Evolutionary conservation across 2,888 invertebrate species (phyloP), one percentile per base, ranked within the genome.

Genomic region (Lasioglossum leucozonium): DNA sequence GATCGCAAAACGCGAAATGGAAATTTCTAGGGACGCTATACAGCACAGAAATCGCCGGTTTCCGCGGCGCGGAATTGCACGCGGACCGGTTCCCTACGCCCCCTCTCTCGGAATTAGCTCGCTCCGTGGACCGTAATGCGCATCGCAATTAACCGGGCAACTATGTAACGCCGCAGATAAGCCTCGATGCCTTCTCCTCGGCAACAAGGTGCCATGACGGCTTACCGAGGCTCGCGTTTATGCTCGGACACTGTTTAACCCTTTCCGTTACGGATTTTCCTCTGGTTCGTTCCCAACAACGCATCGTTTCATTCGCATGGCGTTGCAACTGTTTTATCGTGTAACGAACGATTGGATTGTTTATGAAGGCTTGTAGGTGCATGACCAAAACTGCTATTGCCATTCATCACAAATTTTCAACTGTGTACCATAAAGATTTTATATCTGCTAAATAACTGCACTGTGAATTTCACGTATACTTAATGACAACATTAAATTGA

Each of bases 131-230:
- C 86, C 89, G 82, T 89, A 81, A 81, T 89, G 81, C 65, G 84
- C 67, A 84, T 88, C 79, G 86, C 77, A 91, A 88, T 90, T 90
- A 88, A 69, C 74, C 34, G 44, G 34, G 83, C 87, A 86, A 89
- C 87, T 84, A 74, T 80, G 89, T 90, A 89, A 86, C 80, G 77
- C 72, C 42, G 30, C 44, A 81, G 88, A 86, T 88, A 89, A 89
- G 86, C 84, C 62, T 30, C 44, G 34, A 72, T 6, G 62, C 42
- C 62, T 71, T 73, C 77, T 65, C 44, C 71, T 40, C 71, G 73
- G 71, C 51, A 67, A 77, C 71, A 47, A 44, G 65, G 62, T 62
- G 18, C 62, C 62, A 18, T 8, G 34, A 62, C 30, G 6, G 62
- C 62, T 30, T 0, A 30, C 18, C 30, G 30, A 30, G 16, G 5